phyloP scores from a whole-genome alignment of 2,113 vertebrate genomes.

The Apteryx owenii region DNA sequence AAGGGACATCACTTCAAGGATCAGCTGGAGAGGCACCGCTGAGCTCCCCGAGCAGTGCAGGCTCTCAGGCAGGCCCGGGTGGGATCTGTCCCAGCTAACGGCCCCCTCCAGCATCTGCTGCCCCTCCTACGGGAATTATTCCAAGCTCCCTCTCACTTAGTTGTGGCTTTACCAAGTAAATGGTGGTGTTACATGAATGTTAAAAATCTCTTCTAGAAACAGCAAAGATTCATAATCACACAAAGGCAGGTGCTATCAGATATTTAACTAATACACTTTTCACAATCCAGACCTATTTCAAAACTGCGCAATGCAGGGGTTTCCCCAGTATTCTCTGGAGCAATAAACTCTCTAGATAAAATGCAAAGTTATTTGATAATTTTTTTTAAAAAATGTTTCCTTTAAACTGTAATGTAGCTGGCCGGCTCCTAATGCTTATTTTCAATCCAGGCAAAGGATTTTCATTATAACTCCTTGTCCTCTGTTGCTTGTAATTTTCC shows the following conservation, averaged over 20 bases:
- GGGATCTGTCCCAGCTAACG: no score
- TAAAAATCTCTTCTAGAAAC: background rate
- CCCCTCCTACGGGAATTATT: background rate
- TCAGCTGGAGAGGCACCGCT: background rate
- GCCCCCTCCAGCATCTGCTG: no score
- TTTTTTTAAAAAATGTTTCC: background rate
- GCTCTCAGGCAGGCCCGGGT: background rate
- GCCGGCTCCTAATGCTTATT: background rate
- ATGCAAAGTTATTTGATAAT: background rate
- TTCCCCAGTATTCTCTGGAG: background rate
- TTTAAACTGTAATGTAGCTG: background rate
- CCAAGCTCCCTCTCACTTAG: background rate
- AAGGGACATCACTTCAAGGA: background rate
- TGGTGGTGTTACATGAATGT: fast-evolving
- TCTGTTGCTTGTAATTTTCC: background rate
- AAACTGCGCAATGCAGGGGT: background rate
- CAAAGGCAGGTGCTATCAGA: fast-evolving
- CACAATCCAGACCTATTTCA: background rate
- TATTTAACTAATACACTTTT: background rate
- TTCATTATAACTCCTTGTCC: background rate
- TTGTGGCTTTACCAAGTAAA: background rate
- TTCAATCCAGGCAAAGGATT: background rate
- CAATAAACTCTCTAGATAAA: background rate
- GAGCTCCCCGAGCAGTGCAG: fast-evolving
- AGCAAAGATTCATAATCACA: background rate